Conservation (phyloP, 2,888 invertebrate species). For the Ormyrus thymus region DNA sequence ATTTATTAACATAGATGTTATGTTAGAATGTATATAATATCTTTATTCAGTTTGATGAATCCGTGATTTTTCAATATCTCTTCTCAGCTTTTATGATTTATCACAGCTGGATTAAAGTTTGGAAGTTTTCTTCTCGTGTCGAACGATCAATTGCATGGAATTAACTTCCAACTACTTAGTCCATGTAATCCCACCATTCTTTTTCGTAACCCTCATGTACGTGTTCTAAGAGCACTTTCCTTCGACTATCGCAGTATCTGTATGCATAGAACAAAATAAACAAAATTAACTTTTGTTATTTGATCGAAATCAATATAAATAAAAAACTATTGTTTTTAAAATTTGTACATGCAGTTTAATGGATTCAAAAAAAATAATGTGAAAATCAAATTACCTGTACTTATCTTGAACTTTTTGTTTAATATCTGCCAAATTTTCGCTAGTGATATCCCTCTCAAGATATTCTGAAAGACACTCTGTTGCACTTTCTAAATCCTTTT, state of each 20-base stretch:
- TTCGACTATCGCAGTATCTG: constrained; percentile 98
- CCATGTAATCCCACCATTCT: constrained; percentile 98
- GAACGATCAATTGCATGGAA: constrained; percentile 30
- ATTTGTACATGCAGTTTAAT: too few species aligned
- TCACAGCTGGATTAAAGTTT: constrained; percentile 73
- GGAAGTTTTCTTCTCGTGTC: constrained; percentile 58
- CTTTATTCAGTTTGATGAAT: constrained; percentile 53
- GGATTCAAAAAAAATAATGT: too few species aligned
- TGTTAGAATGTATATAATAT: constrained; percentile 63
- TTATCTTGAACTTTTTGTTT: constrained; percentile 99
- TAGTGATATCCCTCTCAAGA: constrained; percentile 97
- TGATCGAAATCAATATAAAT: too few species aligned
- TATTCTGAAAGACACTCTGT: constrained; percentile 98
- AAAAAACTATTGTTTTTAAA: too few species aligned
- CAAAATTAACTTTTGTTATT: too few species aligned
- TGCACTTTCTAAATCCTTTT: constrained; percentile 97
- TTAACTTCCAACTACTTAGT: constrained; percentile 76
- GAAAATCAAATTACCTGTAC: constrained; percentile 82
- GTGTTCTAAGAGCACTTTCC: constrained; percentile 96
- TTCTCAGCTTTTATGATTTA: constrained; percentile 70
- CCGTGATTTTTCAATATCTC: constrained; percentile 57
- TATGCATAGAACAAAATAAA: constrained; percentile 59
- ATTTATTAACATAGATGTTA: constrained; percentile 64
- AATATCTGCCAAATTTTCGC: constrained; percentile 96
- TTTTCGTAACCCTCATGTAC: constrained; percentile 99